Conservation (phyloP, 2,113 vertebrate genomes). For the Heloderma charlesbogerti region DNA sequence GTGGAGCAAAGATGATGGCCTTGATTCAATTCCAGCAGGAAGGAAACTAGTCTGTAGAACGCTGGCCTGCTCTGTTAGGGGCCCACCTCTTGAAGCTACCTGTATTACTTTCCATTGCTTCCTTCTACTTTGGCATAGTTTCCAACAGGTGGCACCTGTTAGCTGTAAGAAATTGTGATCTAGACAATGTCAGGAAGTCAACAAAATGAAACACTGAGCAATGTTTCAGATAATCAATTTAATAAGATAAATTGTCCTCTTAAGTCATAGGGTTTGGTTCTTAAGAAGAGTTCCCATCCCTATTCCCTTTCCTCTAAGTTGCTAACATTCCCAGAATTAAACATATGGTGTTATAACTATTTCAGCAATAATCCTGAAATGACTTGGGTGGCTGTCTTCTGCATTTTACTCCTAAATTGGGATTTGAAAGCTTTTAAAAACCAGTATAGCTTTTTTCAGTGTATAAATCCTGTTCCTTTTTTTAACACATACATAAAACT, state of each 20-base stretch:
- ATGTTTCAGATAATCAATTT: slow-evolving; percentile 5
- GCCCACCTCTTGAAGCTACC: background rate
- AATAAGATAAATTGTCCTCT: background rate
- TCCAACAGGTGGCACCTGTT: background rate
- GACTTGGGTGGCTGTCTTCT: background rate
- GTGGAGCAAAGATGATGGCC: background rate
- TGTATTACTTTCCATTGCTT: too few relatives aligned
- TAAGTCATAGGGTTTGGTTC: background rate
- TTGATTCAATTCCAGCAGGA: background rate
- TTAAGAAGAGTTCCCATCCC: background rate
- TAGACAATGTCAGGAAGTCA: background rate
- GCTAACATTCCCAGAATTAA: background rate
- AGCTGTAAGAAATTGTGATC: background rate
- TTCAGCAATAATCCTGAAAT: background rate
- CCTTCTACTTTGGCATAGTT: background rate
- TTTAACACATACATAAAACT: background rate
- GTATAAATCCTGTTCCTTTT: background rate
- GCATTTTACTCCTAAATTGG: background rate
- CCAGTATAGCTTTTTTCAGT: background rate
- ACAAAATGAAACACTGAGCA: background rate
- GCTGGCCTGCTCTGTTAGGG: background rate
- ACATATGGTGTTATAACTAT: background rate
- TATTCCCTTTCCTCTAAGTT: background rate
- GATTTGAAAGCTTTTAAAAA: background rate
- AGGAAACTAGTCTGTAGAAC: background rate